Base-by-base conservation (phyloP, 2,797 vertebrate species). In the Glossophaga mutica region DNA sequence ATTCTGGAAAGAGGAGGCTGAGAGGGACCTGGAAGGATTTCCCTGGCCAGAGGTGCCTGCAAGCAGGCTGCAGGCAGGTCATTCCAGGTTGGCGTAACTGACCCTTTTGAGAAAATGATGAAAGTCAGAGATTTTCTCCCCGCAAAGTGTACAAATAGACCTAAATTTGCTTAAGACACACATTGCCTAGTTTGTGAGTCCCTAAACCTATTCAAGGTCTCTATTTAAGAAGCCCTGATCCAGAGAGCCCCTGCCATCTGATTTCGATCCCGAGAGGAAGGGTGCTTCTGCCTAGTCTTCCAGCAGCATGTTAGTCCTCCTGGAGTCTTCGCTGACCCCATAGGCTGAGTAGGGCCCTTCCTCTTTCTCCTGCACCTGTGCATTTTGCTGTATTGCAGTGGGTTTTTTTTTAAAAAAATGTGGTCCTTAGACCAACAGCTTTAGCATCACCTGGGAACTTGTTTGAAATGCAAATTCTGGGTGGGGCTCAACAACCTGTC, bases 61-160 rank as follows among this genome's bases (percentile, higher is more conserved):
- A 94, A 77, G 76, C 12, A 71, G 74, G 37, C 11, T 4, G 32
- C 12, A n/a, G 37, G 9, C 12, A n/a, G 37, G 6, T 81, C 18
- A 32, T 39, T 78, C 32, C 85, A 79, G 52, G 48, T 77, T 81
- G 52, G 37, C 18, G 26, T 89, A 65, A 39, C 29, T 55, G 57
- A 68, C 18, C 16, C 4, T 73, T 92, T 74, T 73, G 42, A 77
- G 74, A 83, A 95, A 93, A 5, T 29, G 8, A n/a, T 70, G 26
- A 67, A 90, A 83, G 48, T 12, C 71, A 88, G 46, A 89, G 87
- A 68, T 65, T 73, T 92, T 87, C 65, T 52, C 6, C 24, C 10
- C 14, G 24, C 14, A 2, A 39, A 78, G 87, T 34, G 26, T 15
- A 81, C 42, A 10, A 7, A 22, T 3, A 50, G 67, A 87, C n/a